A percentile compares a stretch with the other conserved stretches of the same genome.
Evolutionary conservation across 2,113 vertebrate genomes (phyloP).

Genomic region (Lipotes vexillifer): DNA sequence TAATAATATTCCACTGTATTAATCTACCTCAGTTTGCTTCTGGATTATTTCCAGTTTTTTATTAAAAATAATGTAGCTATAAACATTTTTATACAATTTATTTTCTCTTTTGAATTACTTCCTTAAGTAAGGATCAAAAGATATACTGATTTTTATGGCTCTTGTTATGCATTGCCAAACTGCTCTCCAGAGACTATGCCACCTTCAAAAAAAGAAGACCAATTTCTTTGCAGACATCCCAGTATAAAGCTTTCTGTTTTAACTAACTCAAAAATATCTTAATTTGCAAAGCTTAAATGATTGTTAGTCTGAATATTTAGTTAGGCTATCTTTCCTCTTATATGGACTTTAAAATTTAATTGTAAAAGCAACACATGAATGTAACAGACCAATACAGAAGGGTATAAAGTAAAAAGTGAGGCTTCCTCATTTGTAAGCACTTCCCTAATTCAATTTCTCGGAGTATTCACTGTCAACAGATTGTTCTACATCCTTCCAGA

Average conservation of each 20-base stretch:
- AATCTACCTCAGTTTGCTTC: background rate
- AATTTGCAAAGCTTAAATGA: conserved; percentile 2
- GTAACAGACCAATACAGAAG: background rate
- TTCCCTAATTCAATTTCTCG: background rate
- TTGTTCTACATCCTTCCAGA: background rate
- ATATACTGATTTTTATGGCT: background rate
- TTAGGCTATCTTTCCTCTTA: background rate
- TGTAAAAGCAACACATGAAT: background rate
- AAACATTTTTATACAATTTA: background rate
- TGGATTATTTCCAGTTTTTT: background rate
- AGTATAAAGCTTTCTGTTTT: background rate
- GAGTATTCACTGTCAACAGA: background rate
- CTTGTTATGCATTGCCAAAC: background rate
- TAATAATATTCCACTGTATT: background rate
- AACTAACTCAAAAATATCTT: background rate
- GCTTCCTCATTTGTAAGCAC: background rate
- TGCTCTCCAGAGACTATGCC: background rate
- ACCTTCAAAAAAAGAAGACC: background rate
- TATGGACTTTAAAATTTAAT: background rate
- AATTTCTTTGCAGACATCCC: background rate
- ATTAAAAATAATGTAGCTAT: background rate
- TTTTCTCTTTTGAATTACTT: conserved; percentile 22
- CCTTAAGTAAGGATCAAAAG: background rate
- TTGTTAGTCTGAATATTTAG: background rate
- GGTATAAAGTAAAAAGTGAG: background rate